These are phyloP conservation scores for Drosophila anceps DNA, from an alignment of 2,888 invertebrate genomes.

Conservation along the genomic window DNA sequence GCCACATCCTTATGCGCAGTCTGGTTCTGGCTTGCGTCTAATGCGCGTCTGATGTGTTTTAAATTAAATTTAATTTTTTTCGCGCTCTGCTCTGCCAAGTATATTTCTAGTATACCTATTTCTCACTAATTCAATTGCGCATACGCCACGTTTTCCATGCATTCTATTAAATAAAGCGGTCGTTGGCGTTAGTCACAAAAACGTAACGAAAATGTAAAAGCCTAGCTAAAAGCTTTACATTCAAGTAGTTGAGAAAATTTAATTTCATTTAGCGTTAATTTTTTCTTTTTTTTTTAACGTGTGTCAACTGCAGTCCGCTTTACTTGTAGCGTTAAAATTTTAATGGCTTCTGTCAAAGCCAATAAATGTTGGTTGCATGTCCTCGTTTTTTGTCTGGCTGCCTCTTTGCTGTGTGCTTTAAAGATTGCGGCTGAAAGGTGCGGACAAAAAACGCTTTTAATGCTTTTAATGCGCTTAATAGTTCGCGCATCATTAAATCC, in stretches of 20 bases:
- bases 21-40: conserved; percentile 23
- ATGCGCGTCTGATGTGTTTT: conserved; percentile 41
- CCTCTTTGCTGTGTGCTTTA: conserved; percentile 29
- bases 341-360: conserved; percentile 76
- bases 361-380: conserved; percentile 67
- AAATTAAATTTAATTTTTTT: conserved; percentile 61
- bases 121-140: conserved; percentile 62
- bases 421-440: conserved; percentile 36
- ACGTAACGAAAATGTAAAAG: conserved; percentile 19
- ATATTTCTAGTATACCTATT: conserved; percentile 21
- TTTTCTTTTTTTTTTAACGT: conserved; percentile 31
- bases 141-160: conserved; percentile 50
- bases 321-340: conserved; percentile 55
- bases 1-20: conserved; percentile 22
- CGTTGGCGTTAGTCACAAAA: conserved; percentile 8
- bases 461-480: conserved; percentile 74
- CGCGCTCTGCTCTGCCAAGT: conserved; percentile 16
- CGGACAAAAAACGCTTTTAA: conserved; percentile 40
- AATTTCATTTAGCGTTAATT: conserved; percentile 65
- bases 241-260: conserved; percentile 51
- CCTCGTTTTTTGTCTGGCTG: conserved; percentile 31
- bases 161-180: conserved; percentile 63
- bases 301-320: conserved; percentile 43
- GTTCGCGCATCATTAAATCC: conserved; percentile 77
- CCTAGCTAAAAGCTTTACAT: conserved; percentile 67